These are phyloP conservation scores for Strongylocentrotus purpuratus DNA, from an alignment of 35 echinoderm and acorn worm species.

Conservation along the genomic window DNA sequence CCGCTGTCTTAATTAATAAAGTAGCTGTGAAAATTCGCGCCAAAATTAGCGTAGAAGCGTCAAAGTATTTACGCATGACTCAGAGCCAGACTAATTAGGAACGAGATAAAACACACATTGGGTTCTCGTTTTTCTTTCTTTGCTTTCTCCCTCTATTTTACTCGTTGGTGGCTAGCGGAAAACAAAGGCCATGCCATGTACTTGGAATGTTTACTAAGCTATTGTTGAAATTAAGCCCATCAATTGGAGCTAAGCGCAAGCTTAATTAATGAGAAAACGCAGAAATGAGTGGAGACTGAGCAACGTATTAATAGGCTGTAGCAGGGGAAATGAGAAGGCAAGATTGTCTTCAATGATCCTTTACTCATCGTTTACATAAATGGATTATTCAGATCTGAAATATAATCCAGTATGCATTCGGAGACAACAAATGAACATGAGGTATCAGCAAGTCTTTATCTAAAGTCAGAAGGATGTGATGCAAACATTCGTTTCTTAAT, in stretches of 20 bases:
- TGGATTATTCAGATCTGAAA: not conserved
- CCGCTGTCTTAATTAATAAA: conserved; percentile 35
- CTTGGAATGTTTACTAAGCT: not conserved
- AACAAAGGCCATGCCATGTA: not conserved
- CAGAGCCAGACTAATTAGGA: conserved; percentile 13
- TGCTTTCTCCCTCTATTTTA: not conserved
- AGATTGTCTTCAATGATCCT: not conserved
- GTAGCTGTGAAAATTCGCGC: conserved; percentile 38
- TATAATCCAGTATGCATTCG: not conserved
- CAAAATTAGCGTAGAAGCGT: conserved; percentile 10
- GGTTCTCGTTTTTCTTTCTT: not conserved
- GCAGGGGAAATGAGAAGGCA: not conserved
- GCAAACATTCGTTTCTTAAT: no score
- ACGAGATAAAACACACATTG: conserved; percentile 25
- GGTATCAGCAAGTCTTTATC: no score
- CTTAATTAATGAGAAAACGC: conserved; percentile 42
- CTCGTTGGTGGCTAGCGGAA: not conserved
- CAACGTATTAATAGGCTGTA: conserved; percentile 3
- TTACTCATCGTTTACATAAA: conserved; percentile 24
- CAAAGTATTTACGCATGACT: conserved; percentile 2
- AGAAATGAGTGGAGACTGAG: not conserved
- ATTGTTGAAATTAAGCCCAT: conserved; percentile 22
- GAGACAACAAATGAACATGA: no score
- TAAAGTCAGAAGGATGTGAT: no score
- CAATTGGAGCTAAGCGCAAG: not conserved